Conservation (phyloP, 2,113 vertebrate species). For the Rhinolophus ferrumequinum region DNA sequence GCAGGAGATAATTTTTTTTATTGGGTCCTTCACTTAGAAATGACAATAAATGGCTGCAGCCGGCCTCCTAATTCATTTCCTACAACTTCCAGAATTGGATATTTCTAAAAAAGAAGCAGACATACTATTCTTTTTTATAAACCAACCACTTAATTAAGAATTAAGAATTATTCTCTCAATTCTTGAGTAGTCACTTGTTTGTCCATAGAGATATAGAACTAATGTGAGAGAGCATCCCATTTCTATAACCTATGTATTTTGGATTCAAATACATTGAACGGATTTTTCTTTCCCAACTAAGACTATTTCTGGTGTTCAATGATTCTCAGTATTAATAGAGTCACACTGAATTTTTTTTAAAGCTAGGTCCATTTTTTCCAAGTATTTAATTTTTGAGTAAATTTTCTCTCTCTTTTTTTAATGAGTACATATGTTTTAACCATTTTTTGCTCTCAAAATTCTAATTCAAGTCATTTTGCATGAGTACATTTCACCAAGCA, state of each 20-base stretch:
- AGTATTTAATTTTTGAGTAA: neutral
- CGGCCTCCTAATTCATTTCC: neutral
- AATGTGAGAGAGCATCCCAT: neutral
- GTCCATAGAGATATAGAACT: neutral
- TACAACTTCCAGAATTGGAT: neutral
- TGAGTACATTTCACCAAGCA: slow-evolving; percentile 45
- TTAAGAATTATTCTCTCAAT: neutral
- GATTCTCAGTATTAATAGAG: neutral
- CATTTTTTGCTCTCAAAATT: slow-evolving; percentile 53
- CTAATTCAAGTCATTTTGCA: slow-evolving; percentile 27
- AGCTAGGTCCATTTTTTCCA: neutral
- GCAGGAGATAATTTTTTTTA: neutral
- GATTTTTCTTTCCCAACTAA: neutral
- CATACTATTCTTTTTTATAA: neutral
- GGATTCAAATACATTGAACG: neutral
- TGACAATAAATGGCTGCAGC: neutral
- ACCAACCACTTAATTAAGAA: neutral
- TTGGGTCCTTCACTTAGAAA: neutral
- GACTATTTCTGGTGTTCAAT: neutral
- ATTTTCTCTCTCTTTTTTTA: neutral
- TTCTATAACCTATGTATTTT: neutral
- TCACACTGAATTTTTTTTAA: neutral
- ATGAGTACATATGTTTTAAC: neutral
- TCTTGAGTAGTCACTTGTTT: neutral
- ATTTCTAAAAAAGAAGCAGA: neutral